Percentiles rank a stretch among this genome's conserved stretches.
phyloP scores from a whole-genome alignment of 2,888 invertebrate species.

The Epirrhoe alternata region DNA sequence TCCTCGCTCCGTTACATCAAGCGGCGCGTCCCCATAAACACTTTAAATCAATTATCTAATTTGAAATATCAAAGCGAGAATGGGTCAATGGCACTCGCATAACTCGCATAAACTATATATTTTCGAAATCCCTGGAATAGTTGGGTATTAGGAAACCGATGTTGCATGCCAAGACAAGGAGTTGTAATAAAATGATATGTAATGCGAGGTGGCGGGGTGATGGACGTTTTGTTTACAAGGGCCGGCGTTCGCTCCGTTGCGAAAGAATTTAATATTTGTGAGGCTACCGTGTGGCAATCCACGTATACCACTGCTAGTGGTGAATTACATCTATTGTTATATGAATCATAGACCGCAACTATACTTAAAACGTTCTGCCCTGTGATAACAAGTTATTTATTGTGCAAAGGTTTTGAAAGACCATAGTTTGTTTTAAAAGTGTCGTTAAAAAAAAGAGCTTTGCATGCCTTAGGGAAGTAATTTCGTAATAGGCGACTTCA shows the following conservation, averaged over 20 bases:
- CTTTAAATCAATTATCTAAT: slow-evolving; percentile 46
- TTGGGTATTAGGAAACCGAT: slow-evolving; percentile 61
- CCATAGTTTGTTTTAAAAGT: background rate
- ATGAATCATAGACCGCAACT: slow-evolving; percentile 51
- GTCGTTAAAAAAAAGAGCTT: background rate
- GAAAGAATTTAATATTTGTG: slow-evolving; percentile 62
- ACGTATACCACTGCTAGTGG: slow-evolving; percentile 51
- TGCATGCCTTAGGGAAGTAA: slow-evolving; percentile 18
- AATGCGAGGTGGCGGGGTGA: slow-evolving; percentile 53
- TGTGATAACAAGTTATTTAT: slow-evolving; percentile 26
- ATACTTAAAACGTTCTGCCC: slow-evolving; percentile 38
- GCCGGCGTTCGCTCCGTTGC: slow-evolving; percentile 55
- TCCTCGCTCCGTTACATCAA: slow-evolving; percentile 49
- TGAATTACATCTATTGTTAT: slow-evolving; percentile 50
- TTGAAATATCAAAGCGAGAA: slow-evolving; percentile 54
- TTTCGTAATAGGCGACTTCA: slow-evolving; percentile 22
- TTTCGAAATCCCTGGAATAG: slow-evolving; percentile 62
- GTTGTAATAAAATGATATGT: slow-evolving; percentile 60
- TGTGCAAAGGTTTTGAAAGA: slow-evolving; percentile 9
- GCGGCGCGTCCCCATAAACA: slow-evolving; percentile 43
- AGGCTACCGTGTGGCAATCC: slow-evolving; percentile 58
- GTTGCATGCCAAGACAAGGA: slow-evolving; percentile 68
- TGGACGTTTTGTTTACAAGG: slow-evolving; percentile 71
- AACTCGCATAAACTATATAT: slow-evolving; percentile 57
- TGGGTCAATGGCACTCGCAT: slow-evolving; percentile 70